A percentile compares a stretch with the other conserved stretches of the same genome.
Evolutionary conservation across 2,888 invertebrate genomes (phyloP).

Genomic region (Nomada ferruginata): DNA sequence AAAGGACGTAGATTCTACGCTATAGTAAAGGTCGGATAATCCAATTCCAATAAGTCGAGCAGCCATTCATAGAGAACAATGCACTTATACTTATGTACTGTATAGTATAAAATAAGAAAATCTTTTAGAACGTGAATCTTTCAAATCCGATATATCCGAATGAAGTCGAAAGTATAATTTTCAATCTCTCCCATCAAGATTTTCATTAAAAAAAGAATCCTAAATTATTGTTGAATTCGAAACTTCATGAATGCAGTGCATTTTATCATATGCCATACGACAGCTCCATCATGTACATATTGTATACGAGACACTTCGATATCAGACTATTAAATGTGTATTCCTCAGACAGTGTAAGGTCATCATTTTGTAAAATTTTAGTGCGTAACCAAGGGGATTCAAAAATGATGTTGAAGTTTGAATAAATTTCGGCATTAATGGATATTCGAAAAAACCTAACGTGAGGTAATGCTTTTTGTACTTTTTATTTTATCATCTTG

Average conservation of each 20-base stretch:
- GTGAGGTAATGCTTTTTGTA: not conserved
- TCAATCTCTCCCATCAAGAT: not conserved
- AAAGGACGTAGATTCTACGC: conserved; percentile 66
- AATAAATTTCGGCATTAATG: not conserved
- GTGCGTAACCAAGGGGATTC: not conserved
- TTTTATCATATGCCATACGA: conserved; percentile 26
- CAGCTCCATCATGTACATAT: conserved; percentile 38
- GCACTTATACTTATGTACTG: not conserved
- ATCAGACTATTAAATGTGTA: conserved; percentile 1
- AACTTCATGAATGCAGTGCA: conserved; percentile 31
- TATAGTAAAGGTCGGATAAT: conserved; percentile 56
- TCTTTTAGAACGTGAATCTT: not conserved
- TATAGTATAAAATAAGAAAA: conserved; percentile 4
- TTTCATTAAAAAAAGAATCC: too few relatives aligned
- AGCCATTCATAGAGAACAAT: not conserved
- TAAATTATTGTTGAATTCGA: not conserved
- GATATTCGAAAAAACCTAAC: not conserved
- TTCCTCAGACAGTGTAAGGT: conserved; percentile 12
- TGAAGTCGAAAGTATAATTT: not conserved
- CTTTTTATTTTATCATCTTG: not conserved
- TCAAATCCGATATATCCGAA: not conserved
- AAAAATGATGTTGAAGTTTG: not conserved
- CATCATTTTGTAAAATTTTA: conserved; percentile 15
- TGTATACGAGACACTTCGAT: conserved; percentile 32
- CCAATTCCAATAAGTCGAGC: not conserved